Evolutionary conservation across 2,888 invertebrate species (phyloP).

Genomic region (Rhopalosiphum nymphaeae): DNA sequence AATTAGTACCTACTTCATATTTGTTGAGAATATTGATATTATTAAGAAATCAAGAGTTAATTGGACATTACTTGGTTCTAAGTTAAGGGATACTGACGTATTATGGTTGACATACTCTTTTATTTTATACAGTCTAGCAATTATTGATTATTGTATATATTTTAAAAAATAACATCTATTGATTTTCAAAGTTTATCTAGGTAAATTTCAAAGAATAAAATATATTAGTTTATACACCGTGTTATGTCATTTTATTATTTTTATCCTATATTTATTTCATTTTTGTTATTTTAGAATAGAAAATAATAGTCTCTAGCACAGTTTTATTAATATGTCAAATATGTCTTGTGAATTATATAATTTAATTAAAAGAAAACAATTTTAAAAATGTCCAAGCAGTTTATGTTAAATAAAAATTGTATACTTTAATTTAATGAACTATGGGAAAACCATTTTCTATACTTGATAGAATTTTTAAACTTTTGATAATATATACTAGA

Average conservation of each 20-base stretch:
- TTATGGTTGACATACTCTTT: background rate
- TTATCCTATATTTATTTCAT: background rate
- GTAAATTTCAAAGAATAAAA: no score
- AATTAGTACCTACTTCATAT: background rate
- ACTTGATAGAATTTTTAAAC: no score
- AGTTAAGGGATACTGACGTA: no score
- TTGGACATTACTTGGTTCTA: background rate
- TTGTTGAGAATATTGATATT: background rate
- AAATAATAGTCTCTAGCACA: background rate
- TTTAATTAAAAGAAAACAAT: background rate
- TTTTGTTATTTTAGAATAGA: background rate
- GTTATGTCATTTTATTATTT: background rate
- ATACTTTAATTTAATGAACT: background rate
- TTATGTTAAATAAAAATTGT: background rate
- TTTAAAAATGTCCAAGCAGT: background rate
- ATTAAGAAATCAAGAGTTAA: background rate
- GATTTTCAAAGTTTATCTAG: background rate
- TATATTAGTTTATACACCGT: background rate
- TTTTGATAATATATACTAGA: background rate
- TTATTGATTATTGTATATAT: background rate
- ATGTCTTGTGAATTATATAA: fast-evolving
- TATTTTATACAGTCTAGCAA: background rate
- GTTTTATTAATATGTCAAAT: background rate
- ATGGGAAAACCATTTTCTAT: background rate
- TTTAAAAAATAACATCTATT: background rate